These are phyloP conservation scores for Eriocheir sinensis DNA, from an alignment of 1,140 invertebrate genomes.

Conservation along the genomic window DNA sequence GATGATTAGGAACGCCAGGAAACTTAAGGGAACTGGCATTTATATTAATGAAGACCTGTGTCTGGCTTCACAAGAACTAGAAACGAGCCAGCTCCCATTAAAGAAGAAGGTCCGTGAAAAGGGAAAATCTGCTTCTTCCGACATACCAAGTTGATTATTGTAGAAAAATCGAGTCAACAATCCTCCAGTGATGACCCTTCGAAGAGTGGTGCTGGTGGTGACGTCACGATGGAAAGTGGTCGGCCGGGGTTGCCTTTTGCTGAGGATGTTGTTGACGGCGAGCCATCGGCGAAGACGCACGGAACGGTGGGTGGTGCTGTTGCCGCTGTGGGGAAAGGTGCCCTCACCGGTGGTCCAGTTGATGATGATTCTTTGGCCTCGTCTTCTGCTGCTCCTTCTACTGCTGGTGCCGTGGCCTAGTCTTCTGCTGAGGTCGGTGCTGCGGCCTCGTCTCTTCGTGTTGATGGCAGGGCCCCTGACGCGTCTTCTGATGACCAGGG, in stretches of 20 bases:
- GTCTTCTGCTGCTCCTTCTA: too few species aligned
- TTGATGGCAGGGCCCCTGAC: too few species aligned
- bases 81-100: slow-evolving; percentile 3
- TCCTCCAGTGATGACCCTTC: too few species aligned
- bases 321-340: too few species aligned
- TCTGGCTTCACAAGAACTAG: not conserved
- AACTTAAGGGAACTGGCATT: not conserved
- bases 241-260: not conserved
- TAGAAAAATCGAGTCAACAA: slow-evolving; percentile 20
- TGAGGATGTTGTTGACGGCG: not conserved
- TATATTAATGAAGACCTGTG: slow-evolving; percentile 42
- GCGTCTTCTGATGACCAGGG: too few species aligned
- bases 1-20: not conserved
- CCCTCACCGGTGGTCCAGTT: too few species aligned
- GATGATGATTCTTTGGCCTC: too few species aligned
- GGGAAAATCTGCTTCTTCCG: not conserved
- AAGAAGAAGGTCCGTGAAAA: not conserved
- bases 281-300: not conserved
- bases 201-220: not conserved
- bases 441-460: not conserved
- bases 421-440: not conserved
- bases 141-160: slow-evolving; percentile 31
- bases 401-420: too few species aligned
- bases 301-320: not conserved
- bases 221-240: not conserved